Evolutionary conservation across 2,113 vertebrate genomes (phyloP).

Genomic region (Xenotilapia leptura): DNA sequence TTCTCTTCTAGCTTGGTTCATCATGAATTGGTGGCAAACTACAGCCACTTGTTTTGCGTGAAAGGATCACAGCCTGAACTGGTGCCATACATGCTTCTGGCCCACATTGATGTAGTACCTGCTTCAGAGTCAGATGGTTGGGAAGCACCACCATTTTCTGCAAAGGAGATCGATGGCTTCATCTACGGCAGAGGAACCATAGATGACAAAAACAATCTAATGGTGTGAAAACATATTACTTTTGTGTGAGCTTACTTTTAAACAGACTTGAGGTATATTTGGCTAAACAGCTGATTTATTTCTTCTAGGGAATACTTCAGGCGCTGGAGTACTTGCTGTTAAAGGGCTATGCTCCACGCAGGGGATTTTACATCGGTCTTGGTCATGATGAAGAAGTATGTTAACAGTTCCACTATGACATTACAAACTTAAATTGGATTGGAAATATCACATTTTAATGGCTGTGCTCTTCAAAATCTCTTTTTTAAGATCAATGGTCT

Average conservation of each 20-base stretch:
- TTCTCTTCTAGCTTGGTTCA: conserved; percentile 82
- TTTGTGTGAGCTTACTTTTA: background rate
- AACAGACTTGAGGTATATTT: background rate
- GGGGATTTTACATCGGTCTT: too few species aligned
- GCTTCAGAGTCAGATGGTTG: conserved; percentile 79
- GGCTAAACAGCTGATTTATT: background rate
- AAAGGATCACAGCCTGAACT: conserved; percentile 69
- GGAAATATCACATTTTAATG: too few species aligned
- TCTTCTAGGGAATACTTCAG: conserved; percentile 72
- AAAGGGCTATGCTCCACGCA: conserved; percentile 72
- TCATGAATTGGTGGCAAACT: conserved; percentile 81
- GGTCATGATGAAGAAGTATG: too few species aligned
- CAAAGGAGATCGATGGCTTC: conserved; percentile 81
- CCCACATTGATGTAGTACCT: conserved; percentile 93
- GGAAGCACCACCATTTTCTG: conserved; percentile 90
- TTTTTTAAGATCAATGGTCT: too few species aligned
- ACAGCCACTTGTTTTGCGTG: conserved; percentile 86
- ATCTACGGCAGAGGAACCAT: conserved; percentile 90
- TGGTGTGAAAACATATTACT: conserved; percentile 66
- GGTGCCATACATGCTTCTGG: conserved; percentile 82
- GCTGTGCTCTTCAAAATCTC: too few species aligned
- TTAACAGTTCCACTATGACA: too few species aligned
- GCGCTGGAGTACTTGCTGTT: too few species aligned
- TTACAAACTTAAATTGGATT: too few species aligned
- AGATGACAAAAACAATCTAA: conserved; percentile 84